A percentile compares a stretch with the other conserved stretches of the same genome.
Evolutionary conservation across 2,797 vertebrate genomes (phyloP).

Genomic region (Ctenopoma multispine): DNA sequence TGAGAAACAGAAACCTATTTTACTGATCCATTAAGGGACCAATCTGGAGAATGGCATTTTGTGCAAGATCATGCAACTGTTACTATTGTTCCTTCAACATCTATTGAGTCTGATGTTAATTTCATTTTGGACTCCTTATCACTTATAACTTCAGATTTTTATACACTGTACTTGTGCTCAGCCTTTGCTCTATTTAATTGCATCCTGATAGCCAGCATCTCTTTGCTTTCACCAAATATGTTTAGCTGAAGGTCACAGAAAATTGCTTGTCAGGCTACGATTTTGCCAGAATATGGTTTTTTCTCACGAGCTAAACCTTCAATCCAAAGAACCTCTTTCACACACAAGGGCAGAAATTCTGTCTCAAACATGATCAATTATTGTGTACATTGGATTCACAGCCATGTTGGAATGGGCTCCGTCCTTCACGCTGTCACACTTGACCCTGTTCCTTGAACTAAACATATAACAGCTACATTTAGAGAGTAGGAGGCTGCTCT

Average conservation of each 20-base stretch:
- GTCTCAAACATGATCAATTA: not conserved
- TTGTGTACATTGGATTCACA: not conserved
- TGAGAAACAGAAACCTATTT: not conserved
- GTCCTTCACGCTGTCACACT: not conserved
- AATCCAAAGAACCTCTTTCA: not conserved
- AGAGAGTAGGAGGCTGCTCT: not conserved
- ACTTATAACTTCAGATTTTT: not conserved
- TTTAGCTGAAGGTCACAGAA: not conserved
- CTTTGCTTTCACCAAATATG: not conserved
- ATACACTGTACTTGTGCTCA: not conserved
- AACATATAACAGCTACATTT: not conserved
- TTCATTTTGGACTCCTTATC: not conserved
- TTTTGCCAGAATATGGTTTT: not conserved
- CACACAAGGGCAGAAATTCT: not conserved
- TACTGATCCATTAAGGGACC: not conserved
- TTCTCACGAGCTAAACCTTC: not conserved
- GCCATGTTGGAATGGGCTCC: not conserved
- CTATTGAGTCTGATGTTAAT: not conserved
- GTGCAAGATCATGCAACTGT: not conserved
- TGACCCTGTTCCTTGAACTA: not conserved
- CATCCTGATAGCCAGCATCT: not conserved
- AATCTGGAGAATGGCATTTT: not conserved
- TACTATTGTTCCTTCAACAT: not conserved
- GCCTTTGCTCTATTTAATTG: not conserved
- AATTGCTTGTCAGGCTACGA: not conserved